Base-by-base conservation (phyloP, 2,113 vertebrate genomes). In the Microtus pennsylvanicus region DNA sequence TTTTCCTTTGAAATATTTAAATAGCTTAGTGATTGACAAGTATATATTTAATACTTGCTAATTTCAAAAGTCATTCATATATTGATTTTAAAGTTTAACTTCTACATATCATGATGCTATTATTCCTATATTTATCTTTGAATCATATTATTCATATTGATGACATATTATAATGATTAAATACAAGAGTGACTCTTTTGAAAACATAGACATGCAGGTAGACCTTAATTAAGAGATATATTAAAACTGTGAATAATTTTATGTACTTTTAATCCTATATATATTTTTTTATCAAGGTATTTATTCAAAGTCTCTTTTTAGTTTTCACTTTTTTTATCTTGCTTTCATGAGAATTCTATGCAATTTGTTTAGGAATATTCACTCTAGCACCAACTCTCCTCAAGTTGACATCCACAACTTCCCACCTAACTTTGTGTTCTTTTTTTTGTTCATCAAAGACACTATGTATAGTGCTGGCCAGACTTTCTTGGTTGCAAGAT, bases 41-140 rank as follows among this genome's bases (percentile, higher is more conserved):
- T 45, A 61, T 30, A 30, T 85, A 26, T 76, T 96, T 83, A 82
- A n/a, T 77, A 5, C 38, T 80, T 63, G 33, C 65, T 87, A 52
- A 87, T 16, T 82, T 1, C 52, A 52, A 75, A 55, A 75, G 3
- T 47, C 72, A 26, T 74, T 55, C 2, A 21, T 30, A 82, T 26
- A 14, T 69, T 38, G 82, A 38, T 24, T 45, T 81, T 7, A 91
- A 35, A 13, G 38, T 8, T 35, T 91, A 83, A n/a, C 55, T 86
- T 83, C 24, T 72, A 52, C 76, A 4, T 86, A 63, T 91, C 76
- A 10, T 50, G 17, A 50, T 75, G 52, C 33, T 69, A 82, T 1
- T 26, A 1, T 70, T 75, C 76, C 0, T 17, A 72, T 70, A 35
- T 80, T 90, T 67, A 35, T 24, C 78, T 85, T 21, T 45, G 33